A percentile compares a stretch with the other conserved stretches of the same genome.
phyloP scores from a whole-genome alignment of 2,797 vertebrate species.

The Hemibagrus guttatus region DNA sequence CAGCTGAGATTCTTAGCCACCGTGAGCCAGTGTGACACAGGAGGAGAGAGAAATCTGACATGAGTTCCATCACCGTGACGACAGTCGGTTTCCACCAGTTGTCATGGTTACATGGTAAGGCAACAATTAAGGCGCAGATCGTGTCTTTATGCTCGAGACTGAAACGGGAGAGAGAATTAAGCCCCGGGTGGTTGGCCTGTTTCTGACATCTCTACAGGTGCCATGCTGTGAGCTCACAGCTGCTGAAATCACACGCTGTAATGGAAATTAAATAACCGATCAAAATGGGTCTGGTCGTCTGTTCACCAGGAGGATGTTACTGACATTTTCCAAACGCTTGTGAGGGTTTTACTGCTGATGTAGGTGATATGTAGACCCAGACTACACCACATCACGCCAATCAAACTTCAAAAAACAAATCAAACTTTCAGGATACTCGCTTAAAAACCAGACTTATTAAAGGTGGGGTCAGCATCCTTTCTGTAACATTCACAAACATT shows the following conservation, averaged over 20 bases:
- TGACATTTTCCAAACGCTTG: not conserved
- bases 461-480: not conserved
- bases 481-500: not conserved
- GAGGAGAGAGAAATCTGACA: constrained; percentile 42
- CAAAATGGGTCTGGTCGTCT: not conserved
- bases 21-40: constrained; percentile 29
- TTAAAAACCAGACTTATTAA: not conserved
- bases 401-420: not conserved
- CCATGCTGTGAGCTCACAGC: constrained; percentile 4
- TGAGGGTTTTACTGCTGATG: not conserved
- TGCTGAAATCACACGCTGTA: constrained; percentile 16
- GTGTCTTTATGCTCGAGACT: constrained; percentile 37
- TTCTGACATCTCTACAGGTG: constrained; percentile 28
- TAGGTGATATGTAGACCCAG: too few species aligned
- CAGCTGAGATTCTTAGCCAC: constrained; percentile 10
- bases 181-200: constrained; percentile 20
- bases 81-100: constrained; percentile 51
- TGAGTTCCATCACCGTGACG: constrained; percentile 45
- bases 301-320: not conserved
- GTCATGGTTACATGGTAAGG: constrained; percentile 60
- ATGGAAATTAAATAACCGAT: constrained; percentile 16
- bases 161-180: constrained; percentile 20
- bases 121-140: constrained; percentile 55
- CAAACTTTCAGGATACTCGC: too few species aligned
- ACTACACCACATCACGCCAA: not conserved